Conservation (phyloP, 2,113 vertebrate species). For the Octodon degus region DNA sequence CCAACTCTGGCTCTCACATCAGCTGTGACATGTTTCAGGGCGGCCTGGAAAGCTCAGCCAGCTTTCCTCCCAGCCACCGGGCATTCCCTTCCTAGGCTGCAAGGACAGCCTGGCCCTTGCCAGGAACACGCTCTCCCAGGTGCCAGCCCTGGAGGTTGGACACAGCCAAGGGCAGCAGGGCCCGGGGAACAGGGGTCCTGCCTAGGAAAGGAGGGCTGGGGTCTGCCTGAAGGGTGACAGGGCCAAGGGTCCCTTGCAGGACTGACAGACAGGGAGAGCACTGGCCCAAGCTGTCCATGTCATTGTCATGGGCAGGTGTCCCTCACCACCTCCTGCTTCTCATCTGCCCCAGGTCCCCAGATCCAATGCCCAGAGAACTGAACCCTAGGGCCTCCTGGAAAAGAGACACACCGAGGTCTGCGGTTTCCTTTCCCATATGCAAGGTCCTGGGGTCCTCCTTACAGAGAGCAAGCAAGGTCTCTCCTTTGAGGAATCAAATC, state of each 20-base stretch:
- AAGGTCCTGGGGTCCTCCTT: neutral
- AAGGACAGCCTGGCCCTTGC: neutral
- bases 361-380: neutral
- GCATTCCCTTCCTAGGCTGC: too few species aligned
- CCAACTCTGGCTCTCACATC: accelerated
- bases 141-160: neutral
- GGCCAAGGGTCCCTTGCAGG: too few species aligned
- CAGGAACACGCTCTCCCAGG: too few species aligned
- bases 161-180: too few species aligned
- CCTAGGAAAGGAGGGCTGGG: neutral
- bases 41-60: too few species aligned
- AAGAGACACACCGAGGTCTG: too few species aligned
- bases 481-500: neutral
- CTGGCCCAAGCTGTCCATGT: neutral
- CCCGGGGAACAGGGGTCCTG: neutral
- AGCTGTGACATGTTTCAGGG: neutral
- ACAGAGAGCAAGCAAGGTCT: neutral
- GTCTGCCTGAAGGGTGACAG: too few species aligned
- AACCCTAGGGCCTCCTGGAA: neutral
- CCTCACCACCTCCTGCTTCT: too few species aligned
- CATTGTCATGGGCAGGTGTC: neutral
- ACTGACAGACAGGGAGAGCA: neutral
- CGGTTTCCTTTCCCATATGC: accelerated
- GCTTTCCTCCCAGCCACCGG: neutral
- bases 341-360: neutral